Evolutionary conservation across 2,113 vertebrate genomes (phyloP).

Genomic region (Pithys albifrons): DNA sequence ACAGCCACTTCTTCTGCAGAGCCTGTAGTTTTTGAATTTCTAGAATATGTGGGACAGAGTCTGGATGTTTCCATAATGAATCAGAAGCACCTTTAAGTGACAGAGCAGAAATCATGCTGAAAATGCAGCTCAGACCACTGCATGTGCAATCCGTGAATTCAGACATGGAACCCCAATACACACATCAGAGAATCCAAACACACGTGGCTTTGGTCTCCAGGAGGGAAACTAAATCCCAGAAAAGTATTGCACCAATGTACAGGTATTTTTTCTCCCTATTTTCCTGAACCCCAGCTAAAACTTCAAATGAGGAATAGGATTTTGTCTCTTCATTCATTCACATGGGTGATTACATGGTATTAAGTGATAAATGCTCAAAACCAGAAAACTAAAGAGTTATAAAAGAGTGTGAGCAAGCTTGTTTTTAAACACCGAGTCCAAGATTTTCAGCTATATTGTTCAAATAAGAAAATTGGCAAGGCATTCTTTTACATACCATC

Average conservation of each 20-base stretch:
- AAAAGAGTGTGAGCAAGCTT: not conserved
- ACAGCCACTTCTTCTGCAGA: not conserved
- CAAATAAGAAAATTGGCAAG: not conserved
- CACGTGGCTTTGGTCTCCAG: not conserved
- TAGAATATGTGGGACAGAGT: not conserved
- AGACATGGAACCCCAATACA: not conserved
- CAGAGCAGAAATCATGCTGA: not conserved
- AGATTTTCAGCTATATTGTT: not conserved
- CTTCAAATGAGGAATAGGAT: conserved; percentile 5
- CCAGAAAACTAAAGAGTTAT: not conserved
- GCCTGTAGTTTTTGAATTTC: not conserved
- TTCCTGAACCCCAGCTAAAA: not conserved
- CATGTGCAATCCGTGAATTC: not conserved
- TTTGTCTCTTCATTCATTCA: not conserved
- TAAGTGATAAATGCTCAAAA: conserved; percentile 21
- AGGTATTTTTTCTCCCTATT: not conserved
- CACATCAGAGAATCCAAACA: not conserved
- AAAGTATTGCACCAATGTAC: not conserved
- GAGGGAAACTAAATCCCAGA: not conserved
- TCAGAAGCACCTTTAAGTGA: not conserved
- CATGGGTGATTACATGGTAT: not conserved
- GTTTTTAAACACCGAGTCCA: not conserved
- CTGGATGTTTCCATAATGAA: not conserved
- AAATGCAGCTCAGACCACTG: not conserved
- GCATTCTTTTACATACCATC: not conserved